Percentiles rank a stretch among this genome's conserved stretches.
Conservation (phyloP, 2,888 invertebrate genomes). For the Chloromyia formosa region DNA sequence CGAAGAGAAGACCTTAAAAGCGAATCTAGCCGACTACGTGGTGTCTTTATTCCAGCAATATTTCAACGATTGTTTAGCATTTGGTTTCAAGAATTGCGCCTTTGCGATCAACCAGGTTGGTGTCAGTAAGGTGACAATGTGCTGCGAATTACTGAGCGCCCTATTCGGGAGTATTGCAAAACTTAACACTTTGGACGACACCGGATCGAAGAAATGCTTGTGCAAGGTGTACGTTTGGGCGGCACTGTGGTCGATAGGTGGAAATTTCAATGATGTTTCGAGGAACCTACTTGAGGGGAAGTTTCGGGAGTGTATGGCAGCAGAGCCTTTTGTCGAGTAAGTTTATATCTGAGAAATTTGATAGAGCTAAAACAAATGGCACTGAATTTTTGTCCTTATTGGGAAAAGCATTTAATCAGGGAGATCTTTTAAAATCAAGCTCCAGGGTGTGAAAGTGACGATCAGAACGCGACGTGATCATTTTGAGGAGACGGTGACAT, state of each 20-base stretch:
- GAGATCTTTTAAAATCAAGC: neutral
- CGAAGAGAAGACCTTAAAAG: constrained; percentile 65
- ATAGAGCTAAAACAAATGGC: constrained; percentile 21
- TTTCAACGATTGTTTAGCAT: constrained; percentile 73
- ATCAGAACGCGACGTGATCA: no score
- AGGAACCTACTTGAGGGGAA: constrained; percentile 76
- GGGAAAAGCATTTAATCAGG: constrained; percentile 22
- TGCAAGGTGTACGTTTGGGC: constrained; percentile 83
- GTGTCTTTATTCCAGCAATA: constrained; percentile 72
- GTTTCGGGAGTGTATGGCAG: constrained; percentile 69
- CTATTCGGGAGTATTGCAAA: constrained; percentile 72
- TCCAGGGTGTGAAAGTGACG: no score
- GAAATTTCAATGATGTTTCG: constrained; percentile 78
- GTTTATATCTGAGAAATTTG: neutral
- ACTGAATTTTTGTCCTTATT: no score
- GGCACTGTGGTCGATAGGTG: constrained; percentile 87
- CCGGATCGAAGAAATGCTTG: constrained; percentile 72
- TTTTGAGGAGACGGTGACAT: no score
- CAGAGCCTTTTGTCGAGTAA: constrained; percentile 76
- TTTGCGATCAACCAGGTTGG: constrained; percentile 84
- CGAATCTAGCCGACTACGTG: constrained; percentile 72
- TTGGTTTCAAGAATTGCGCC: constrained; percentile 74
- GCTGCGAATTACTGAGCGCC: constrained; percentile 78
- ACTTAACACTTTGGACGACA: constrained; percentile 62
- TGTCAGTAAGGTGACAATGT: constrained; percentile 80